phyloP scores from a whole-genome alignment of 2,113 vertebrate genomes.

The Tachysurus fulvidraco region DNA sequence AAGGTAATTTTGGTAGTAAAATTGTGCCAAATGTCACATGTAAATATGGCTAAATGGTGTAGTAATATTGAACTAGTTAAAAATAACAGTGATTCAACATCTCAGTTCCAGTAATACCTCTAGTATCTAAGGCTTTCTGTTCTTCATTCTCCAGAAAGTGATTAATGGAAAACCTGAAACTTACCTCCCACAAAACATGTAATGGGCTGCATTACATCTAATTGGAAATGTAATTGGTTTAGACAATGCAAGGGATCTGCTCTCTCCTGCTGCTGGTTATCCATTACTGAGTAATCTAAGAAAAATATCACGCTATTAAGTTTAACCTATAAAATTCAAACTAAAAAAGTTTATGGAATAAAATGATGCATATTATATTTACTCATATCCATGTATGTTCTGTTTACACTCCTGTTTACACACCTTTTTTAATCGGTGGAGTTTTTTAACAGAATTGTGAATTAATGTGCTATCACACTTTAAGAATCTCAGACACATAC shows the following conservation, averaged over 20 bases:
- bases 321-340: not conserved
- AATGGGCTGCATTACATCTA: slow-evolving; percentile 8
- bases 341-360: not conserved
- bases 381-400: not conserved
- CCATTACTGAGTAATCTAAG: not conserved
- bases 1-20: too few relatives aligned
- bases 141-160: not conserved
- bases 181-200: not conserved
- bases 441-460: not conserved
- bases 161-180: slow-evolving; percentile 15
- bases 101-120: not conserved
- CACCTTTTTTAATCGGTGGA: not conserved
- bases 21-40: not conserved
- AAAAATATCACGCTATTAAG: not conserved
- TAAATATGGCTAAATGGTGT: not conserved
- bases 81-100: not conserved
- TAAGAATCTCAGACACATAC: not conserved
- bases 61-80: not conserved
- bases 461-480: not conserved
- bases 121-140: not conserved
- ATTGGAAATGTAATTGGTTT: slow-evolving; percentile 13
- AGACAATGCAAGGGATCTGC: slow-evolving; percentile 8
- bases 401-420: not conserved
- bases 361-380: not conserved
- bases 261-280: not conserved